These are phyloP conservation scores for Anolis carolinensis DNA, from an alignment of 2,113 vertebrate genomes.

Conservation along the genomic window DNA sequence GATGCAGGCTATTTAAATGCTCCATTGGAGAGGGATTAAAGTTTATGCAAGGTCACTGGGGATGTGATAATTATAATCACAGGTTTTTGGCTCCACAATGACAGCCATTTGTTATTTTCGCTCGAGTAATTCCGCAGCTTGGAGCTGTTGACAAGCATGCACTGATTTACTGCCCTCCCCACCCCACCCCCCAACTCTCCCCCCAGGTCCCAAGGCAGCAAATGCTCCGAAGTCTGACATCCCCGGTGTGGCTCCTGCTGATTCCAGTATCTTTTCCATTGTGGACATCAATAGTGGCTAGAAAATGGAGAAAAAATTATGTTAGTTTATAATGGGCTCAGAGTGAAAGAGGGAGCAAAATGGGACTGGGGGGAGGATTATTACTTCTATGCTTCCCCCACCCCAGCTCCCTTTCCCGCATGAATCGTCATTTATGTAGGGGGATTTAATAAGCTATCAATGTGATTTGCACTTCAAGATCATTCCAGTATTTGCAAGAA, in stretches of 20 bases:
- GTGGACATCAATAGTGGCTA: slow-evolving; percentile 61
- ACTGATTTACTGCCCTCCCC: slow-evolving; percentile 85
- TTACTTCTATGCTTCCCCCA: slow-evolving; percentile 45
- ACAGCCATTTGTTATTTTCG: slow-evolving; percentile 99
- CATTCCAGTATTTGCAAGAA: slow-evolving; percentile 34
- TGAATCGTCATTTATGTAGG: slow-evolving; percentile 43
- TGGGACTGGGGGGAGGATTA: slow-evolving; percentile 4
- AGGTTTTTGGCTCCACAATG: slow-evolving; percentile 99
- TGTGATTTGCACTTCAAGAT: slow-evolving; percentile 41
- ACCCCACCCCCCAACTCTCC: slow-evolving; percentile 52
- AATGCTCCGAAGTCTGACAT: slow-evolving; percentile 73
- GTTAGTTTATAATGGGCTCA: slow-evolving; percentile 73
- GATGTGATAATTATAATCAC: slow-evolving; percentile 99
- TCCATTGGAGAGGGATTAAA: slow-evolving; percentile 99
- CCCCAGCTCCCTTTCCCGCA: neutral
- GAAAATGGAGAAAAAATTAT: slow-evolving; percentile 74
- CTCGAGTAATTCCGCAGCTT: slow-evolving; percentile 89
- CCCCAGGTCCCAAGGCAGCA: slow-evolving; percentile 71
- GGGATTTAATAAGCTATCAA: slow-evolving; percentile 50
- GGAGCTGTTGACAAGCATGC: slow-evolving; percentile 94
- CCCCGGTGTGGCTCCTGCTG: slow-evolving; percentile 64
- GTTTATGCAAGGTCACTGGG: slow-evolving; percentile 99
- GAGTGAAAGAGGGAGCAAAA: slow-evolving; percentile 46
- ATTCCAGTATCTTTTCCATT: slow-evolving; percentile 72
- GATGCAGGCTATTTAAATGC: slow-evolving; percentile 99